These are phyloP conservation scores for Acromyrmex echinatior DNA, from an alignment of 1,140 invertebrate species.

Conservation along the genomic window DNA sequence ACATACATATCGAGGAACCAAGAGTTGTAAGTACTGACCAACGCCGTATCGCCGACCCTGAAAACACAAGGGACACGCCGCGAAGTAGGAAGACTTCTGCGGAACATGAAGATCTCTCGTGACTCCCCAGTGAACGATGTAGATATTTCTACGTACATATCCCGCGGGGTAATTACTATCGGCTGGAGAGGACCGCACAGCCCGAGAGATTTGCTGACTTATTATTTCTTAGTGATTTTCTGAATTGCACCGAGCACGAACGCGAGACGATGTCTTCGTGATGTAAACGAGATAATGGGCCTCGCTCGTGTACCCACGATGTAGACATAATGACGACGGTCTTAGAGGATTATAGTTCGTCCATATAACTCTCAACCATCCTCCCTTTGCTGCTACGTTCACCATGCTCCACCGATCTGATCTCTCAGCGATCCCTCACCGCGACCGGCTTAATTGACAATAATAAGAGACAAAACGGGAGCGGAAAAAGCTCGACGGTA, in stretches of 20 bases:
- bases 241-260: conserved; percentile 80
- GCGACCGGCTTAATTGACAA: conserved; percentile 57
- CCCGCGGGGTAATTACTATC: conserved; percentile 72
- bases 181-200: conserved; percentile 58
- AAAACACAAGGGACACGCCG: conserved; percentile 24
- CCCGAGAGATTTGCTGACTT: conserved; percentile 70
- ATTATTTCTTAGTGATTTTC: conserved; percentile 85
- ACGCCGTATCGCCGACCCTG: conserved; percentile 23
- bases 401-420: conserved; percentile 24
- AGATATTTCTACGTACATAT: conserved; percentile 67
- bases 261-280: conserved; percentile 81
- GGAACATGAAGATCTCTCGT: conserved; percentile 42
- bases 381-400: neutral
- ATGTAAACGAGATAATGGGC: conserved; percentile 84
- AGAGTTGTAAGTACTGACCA: conserved; percentile 15
- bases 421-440: conserved; percentile 38
- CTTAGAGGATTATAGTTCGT: conserved; percentile 78
- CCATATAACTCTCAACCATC: conserved; percentile 66
- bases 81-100: conserved; percentile 15
- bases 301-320: conserved; percentile 77
- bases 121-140: conserved; percentile 50
- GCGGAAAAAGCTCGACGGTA: conserved; percentile 30
- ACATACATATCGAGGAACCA: neutral
- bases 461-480: conserved; percentile 52
- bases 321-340: conserved; percentile 82